Evolutionary conservation across 2,797 vertebrate species (phyloP).

Genomic region (Potorous gilbertii): DNA sequence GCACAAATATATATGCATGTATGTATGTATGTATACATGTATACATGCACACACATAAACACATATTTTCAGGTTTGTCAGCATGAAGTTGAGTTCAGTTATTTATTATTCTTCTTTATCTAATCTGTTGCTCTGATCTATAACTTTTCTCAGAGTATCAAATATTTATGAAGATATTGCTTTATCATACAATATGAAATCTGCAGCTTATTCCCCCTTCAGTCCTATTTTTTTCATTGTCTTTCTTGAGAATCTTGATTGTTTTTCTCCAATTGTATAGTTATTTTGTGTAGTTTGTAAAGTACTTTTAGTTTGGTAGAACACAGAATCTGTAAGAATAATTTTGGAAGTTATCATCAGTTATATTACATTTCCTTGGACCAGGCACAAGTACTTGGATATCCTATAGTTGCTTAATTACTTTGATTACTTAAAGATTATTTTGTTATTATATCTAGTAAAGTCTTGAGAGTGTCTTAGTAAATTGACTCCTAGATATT

Average conservation of each 20-base stretch:
- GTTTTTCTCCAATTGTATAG: neutral
- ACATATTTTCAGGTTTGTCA: neutral
- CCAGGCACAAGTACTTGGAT: neutral
- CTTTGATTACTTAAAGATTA: neutral
- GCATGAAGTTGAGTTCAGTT: neutral
- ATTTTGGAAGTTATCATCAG: neutral
- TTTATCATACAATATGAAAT: neutral
- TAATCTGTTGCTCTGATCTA: neutral
- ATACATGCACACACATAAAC: no score
- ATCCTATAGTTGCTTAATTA: neutral
- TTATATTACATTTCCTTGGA: neutral
- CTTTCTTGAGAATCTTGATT: neutral
- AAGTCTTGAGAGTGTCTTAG: no score
- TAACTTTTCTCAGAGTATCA: neutral
- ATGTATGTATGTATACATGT: no score
- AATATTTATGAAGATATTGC: neutral
- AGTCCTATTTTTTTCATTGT: neutral
- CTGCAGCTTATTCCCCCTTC: neutral
- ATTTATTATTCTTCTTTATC: neutral
- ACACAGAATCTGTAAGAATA: neutral
- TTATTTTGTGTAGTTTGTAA: neutral
- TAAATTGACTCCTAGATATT: no score
- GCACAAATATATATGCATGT: no score
- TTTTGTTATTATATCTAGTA: neutral
- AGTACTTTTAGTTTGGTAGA: neutral